These are phyloP conservation scores for Acronicta aceris DNA, from an alignment of 2,888 invertebrate species.

Conservation along the genomic window DNA sequence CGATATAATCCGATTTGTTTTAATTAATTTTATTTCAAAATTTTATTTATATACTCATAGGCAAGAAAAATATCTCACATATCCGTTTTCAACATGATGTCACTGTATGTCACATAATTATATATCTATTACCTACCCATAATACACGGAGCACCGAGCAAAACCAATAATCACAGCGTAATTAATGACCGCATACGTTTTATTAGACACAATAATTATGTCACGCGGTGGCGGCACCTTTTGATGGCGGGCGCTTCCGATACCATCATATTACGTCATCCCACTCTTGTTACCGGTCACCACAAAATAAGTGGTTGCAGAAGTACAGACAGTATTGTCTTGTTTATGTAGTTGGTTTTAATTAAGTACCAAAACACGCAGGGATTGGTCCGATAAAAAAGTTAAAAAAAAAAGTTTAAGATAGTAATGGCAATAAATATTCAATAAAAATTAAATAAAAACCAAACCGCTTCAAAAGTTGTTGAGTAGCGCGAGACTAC, in stretches of 20 bases:
- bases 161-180: constrained; percentile 46
- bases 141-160: constrained; percentile 10
- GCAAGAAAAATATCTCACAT: background rate
- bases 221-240: constrained; percentile 61
- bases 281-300: constrained; percentile 27
- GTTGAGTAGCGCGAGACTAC: too few species aligned
- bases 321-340: too few species aligned
- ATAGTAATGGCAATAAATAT: too few species aligned
- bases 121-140: constrained; percentile 5
- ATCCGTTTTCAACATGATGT: constrained; percentile 27
- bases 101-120: constrained; percentile 10
- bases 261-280: constrained; percentile 52
- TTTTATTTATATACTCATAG: too few species aligned
- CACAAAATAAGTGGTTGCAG: background rate
- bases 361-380: background rate
- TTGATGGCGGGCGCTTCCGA: constrained; percentile 59
- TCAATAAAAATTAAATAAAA: too few species aligned
- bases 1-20: too few species aligned
- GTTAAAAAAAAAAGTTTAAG: too few species aligned
- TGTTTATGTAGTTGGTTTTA: background rate
- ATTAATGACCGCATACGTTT: constrained; percentile 53
- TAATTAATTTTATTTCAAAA: too few species aligned
- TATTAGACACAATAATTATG: constrained; percentile 70
- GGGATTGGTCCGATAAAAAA: too few species aligned
- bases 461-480: too few species aligned